A percentile compares a stretch with the other conserved stretches of the same genome.
phyloP scores from a whole-genome alignment of 2,888 invertebrate genomes.

The Enchytraeus crypticus region DNA sequence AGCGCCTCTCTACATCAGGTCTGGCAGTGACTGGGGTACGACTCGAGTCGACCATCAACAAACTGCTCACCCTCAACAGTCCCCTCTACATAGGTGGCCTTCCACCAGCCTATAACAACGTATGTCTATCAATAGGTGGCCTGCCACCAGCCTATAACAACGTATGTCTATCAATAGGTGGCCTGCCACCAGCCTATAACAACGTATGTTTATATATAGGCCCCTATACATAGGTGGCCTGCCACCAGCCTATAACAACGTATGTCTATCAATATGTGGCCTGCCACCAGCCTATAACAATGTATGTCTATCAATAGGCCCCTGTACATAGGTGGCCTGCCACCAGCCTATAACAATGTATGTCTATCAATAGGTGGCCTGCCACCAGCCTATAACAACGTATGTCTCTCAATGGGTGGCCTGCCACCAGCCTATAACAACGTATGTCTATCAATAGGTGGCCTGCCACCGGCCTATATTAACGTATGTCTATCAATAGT shows the following conservation, averaged over 20 bases:
- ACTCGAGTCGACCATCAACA: not conserved
- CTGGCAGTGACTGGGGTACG: slow-evolving; percentile 7
- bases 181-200: no score
- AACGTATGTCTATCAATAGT: no score
- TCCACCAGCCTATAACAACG: slow-evolving; percentile 13
- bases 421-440: not conserved
- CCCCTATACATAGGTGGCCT: no score
- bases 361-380: no score
- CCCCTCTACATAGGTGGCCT: slow-evolving; percentile 27
- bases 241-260: no score
- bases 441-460: not conserved
- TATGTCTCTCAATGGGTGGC: not conserved
- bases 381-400: slow-evolving; percentile 13
- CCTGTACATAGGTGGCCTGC: slow-evolving; percentile 28
- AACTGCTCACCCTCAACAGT: slow-evolving; percentile 18
- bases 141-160: not conserved
- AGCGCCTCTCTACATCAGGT: slow-evolving; percentile 28
- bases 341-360: no score
- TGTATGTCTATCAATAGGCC: slow-evolving; percentile 21
- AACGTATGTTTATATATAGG: no score
- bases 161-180: not conserved
- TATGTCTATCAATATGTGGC: no score
- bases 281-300: no score
- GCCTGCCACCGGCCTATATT: no score
- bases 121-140: not conserved